phyloP scores from a whole-genome alignment of 2,888 invertebrate genomes.

The Mesorhabditis belari region DNA sequence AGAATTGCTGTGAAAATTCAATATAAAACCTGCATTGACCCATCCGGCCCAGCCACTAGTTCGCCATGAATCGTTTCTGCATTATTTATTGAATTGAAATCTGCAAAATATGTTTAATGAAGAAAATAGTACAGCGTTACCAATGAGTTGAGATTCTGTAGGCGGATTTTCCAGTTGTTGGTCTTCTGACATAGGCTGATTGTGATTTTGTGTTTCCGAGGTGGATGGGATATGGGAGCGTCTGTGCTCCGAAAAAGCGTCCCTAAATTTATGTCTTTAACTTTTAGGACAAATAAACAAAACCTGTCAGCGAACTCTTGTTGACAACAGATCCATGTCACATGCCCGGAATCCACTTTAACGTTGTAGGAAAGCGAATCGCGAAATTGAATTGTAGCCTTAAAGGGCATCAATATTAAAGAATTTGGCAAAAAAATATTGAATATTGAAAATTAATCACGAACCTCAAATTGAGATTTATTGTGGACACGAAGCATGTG shows the following conservation, averaged over 20 bases:
- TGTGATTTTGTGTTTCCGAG: too few species aligned
- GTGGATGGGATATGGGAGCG: too few species aligned
- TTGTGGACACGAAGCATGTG: slow-evolving; percentile 46
- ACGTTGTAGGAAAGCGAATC: slow-evolving; percentile 7
- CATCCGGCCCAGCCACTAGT: slow-evolving; percentile 13
- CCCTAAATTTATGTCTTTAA: too few species aligned
- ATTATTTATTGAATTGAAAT: too few species aligned
- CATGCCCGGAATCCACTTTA: slow-evolving; percentile 19
- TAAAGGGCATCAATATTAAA: not conserved
- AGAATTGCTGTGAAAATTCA: not conserved
- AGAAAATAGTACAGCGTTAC: too few species aligned
- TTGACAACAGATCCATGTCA: slow-evolving; percentile 36
- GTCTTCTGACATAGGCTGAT: slow-evolving; percentile 6
- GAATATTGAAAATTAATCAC: not conserved
- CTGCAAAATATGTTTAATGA: too few species aligned
- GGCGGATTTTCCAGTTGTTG: slow-evolving; percentile 12
- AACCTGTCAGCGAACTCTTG: slow-evolving; percentile 22
- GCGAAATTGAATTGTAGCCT: slow-evolving; percentile 2
- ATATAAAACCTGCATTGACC: slow-evolving; percentile 13
- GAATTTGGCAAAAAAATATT: not conserved
- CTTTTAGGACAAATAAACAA: too few species aligned
- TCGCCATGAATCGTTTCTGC: slow-evolving; percentile 2
- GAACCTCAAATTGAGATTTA: slow-evolving; percentile 6
- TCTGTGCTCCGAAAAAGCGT: too few species aligned
- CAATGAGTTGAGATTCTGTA: too few species aligned